Percentiles rank a stretch among this genome's conserved stretches.
Evolutionary conservation across 1,140 invertebrate genomes (phyloP).

Genomic region (Argopecten irradians): DNA sequence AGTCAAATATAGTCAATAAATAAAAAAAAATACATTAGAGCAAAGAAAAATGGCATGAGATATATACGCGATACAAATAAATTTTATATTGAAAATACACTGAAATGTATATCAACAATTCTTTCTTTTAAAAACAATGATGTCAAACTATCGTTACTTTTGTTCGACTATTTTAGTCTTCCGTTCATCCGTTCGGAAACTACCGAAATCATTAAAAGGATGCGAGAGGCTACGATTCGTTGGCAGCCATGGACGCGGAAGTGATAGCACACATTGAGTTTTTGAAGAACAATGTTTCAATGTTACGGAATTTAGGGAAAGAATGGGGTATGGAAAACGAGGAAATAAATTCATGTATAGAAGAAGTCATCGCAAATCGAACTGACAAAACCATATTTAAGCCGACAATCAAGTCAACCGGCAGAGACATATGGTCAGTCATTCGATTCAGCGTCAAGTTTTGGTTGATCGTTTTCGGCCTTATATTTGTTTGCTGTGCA

Average conservation of each 20-base stretch:
- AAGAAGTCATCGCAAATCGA: neutral
- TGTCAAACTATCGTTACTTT: neutral
- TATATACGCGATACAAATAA: neutral
- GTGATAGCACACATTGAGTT: conserved; percentile 48
- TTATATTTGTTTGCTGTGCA: conserved; percentile 25
- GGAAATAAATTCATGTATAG: conserved; percentile 56
- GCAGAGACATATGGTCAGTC: conserved; percentile 37
- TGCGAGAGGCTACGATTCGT: neutral
- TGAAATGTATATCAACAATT: too few species aligned
- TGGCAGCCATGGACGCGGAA: conserved; percentile 39
- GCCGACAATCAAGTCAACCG: neutral
- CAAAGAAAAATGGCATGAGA: neutral
- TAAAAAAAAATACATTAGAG: neutral
- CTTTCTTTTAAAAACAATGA: too few species aligned
- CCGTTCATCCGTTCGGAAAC: neutral
- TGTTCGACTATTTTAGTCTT: neutral
- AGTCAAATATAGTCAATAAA: conserved; percentile 46
- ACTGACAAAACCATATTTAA: neutral
- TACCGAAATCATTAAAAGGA: neutral
- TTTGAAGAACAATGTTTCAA: conserved; percentile 55
- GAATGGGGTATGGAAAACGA: conserved; percentile 57
- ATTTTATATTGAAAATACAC: too few species aligned
- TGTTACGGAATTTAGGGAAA: conserved; percentile 50
- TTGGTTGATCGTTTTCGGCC: conserved; percentile 1
- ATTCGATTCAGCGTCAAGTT: conserved; percentile 35